phyloP scores from a whole-genome alignment of 2,113 vertebrate genomes.

The Amblyornis subalaris region DNA sequence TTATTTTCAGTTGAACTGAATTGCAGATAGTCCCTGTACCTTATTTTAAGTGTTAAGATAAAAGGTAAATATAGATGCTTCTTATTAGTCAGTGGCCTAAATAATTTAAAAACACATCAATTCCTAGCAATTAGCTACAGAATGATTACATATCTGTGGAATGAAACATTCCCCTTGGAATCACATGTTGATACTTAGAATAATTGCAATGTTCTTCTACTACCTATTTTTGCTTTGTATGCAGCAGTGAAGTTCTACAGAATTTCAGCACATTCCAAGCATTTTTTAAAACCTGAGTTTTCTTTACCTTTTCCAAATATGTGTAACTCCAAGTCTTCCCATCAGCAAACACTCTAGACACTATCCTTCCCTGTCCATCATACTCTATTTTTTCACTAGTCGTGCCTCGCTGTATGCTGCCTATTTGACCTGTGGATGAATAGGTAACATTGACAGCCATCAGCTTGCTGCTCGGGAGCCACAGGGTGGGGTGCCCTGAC shows the following conservation, averaged over 20 bases:
- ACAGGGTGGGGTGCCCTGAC: conserved; percentile 91
- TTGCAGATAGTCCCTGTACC: neutral
- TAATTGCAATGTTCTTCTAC: neutral
- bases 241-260: neutral
- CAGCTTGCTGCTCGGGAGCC: conserved; percentile 96
- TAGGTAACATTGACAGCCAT: conserved; percentile 95
- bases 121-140: conserved; percentile 49
- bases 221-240: neutral
- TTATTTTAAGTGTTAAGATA: conserved; percentile 1
- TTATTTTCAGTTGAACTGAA: conserved; percentile 26
- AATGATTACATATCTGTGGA: conserved; percentile 3
- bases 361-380: conserved; percentile 88
- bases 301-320: conserved; percentile 91
- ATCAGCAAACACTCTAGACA: conserved; percentile 92
- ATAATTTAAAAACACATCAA: conserved; percentile 49
- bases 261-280: neutral
- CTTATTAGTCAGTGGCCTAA: conserved; percentile 33
- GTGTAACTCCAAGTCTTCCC: conserved; percentile 99
- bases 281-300: neutral
- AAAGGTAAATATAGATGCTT: conserved; percentile 44
- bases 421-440: conserved; percentile 88
- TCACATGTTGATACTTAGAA: neutral
- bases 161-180: conserved; percentile 12
- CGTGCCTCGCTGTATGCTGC: conserved; percentile 90
- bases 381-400: conserved; percentile 91